phyloP scores from a whole-genome alignment of 1,140 invertebrate species.

The Drosophila bocqueti region DNA sequence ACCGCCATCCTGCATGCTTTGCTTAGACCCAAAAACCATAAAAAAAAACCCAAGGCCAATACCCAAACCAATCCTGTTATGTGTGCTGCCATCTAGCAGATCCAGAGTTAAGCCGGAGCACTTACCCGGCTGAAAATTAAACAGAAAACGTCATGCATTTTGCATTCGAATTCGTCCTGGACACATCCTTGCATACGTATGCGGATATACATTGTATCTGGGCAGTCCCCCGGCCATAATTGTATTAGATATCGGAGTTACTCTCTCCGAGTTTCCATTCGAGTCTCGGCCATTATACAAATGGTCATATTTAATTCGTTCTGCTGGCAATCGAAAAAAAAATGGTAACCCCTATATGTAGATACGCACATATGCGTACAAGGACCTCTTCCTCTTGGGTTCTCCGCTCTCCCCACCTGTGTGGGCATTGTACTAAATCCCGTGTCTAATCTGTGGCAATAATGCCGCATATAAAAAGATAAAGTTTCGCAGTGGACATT shows the following conservation, averaged over 20 bases:
- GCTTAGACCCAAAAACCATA: neutral
- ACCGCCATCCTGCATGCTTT: neutral
- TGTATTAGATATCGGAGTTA: conserved; percentile 32
- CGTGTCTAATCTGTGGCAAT: conserved; percentile 84
- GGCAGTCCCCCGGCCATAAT: conserved; percentile 20
- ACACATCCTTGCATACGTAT: conserved; percentile 34
- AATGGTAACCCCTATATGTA: conserved; percentile 38
- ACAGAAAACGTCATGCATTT: conserved; percentile 78
- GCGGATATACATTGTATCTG: neutral
- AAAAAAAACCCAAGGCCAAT: conserved; percentile 6
- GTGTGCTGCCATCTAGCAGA: conserved; percentile 8
- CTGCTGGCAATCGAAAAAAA: conserved; percentile 74
- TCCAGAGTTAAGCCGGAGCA: conserved; percentile 59
- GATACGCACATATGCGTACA: conserved; percentile 33
- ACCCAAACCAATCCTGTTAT: conserved; percentile 7
- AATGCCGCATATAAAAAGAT: conserved; percentile 83
- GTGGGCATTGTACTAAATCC: conserved; percentile 66
- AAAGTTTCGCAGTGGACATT: conserved; percentile 77
- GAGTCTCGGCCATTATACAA: conserved; percentile 74
- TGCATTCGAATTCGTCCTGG: conserved; percentile 65
- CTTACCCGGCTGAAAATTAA: conserved; percentile 75
- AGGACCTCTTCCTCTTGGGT: conserved; percentile 17
- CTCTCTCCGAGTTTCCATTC: conserved; percentile 11
- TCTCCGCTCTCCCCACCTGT: conserved; percentile 1
- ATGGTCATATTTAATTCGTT: conserved; percentile 84